Evolutionary conservation across 2,888 invertebrate species (phyloP).

Genomic region (Lathronympha strigana): DNA sequence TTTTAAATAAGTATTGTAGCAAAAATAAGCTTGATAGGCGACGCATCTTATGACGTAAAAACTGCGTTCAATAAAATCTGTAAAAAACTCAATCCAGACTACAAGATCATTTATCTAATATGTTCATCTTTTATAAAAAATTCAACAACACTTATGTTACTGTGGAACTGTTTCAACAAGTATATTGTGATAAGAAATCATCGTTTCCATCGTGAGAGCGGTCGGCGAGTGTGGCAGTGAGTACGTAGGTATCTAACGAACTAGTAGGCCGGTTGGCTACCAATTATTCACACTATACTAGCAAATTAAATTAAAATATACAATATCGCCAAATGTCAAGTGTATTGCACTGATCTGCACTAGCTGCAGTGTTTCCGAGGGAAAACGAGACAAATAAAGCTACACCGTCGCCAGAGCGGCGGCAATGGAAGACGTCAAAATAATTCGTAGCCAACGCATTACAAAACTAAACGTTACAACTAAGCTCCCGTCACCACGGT

Average conservation of each 20-base stretch:
- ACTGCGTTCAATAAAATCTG: constrained; percentile 79
- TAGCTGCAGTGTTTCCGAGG: constrained; percentile 61
- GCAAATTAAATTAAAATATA: constrained; percentile 61
- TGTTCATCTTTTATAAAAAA: constrained; percentile 82
- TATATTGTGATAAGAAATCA: constrained; percentile 78
- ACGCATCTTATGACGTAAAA: constrained; percentile 59
- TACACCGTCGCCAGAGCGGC: constrained; percentile 47
- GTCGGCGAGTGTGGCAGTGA: constrained; percentile 82
- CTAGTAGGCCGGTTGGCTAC: constrained; percentile 82
- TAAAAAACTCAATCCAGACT: constrained; percentile 83
- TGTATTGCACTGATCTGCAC: constrained; percentile 80
- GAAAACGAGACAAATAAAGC: constrained; percentile 58
- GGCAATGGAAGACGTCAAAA: constrained; percentile 79
- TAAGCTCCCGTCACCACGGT: constrained; percentile 63
- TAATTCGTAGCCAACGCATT: constrained; percentile 82
- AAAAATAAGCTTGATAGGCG: constrained; percentile 77
- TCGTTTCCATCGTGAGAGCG: constrained; percentile 67
- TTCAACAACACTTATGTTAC: constrained; percentile 83
- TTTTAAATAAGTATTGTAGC: constrained; percentile 76
- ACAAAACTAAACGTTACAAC: constrained; percentile 62
- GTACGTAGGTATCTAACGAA: constrained; percentile 60
- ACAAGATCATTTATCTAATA: constrained; percentile 83
- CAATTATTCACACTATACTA: constrained; percentile 74
- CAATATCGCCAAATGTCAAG: constrained; percentile 66
- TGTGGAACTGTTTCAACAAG: constrained; percentile 81